Evolutionary conservation across 2,888 invertebrate species (phyloP), one percentile per base, ranked within the genome.

Genomic region (Eulithis testata): DNA sequence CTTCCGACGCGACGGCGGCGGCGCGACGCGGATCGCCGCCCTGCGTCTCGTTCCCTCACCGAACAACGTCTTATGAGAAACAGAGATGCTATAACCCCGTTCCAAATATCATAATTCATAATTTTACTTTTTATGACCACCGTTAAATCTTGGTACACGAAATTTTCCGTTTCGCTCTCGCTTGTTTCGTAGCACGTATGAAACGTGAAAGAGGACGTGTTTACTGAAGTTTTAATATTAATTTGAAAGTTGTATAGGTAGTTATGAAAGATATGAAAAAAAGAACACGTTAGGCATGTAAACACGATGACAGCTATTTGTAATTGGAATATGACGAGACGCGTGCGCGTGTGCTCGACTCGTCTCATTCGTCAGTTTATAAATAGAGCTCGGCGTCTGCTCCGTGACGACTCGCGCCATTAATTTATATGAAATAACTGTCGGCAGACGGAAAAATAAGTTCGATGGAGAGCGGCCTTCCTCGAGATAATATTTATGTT

Each of bases 401-500:
- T 90, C 88, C 89, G 88, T 93, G 91, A 93, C 91, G 91, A 91
- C 91, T 91, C 91, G 84, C 90, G 88, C 93, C 92, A 92, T 93
- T 92, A 91, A 92, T 93, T 92, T 92, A 91, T 93, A 92, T 92
- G 91, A 93, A 92, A 93, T 93, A 92, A 91, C 91, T 92, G 93
- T 92, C 91, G 91, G 90, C 92, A 91, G 90, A 88, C 88, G 85
- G 88, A 92, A 92, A 93, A 93, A 92, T 91, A 90, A 91, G 87
- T 91, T 86, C 85, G 86, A 90, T 90, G 82, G 86, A 83, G 88
- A 90, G 88, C 82, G 89, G 89, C 89, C 90, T 92, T 90, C 90
- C 84, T 83, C 83, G 87, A 82, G 84, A 88, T 93, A 91, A 92
- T 91, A 91, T 93, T 93, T 91, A 91, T 91, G 90, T 91, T 92